A percentile compares a stretch with the other conserved stretches of the same genome.
Evolutionary conservation across 2,888 invertebrate species (phyloP).

Genomic region (Ormia ochracea): DNA sequence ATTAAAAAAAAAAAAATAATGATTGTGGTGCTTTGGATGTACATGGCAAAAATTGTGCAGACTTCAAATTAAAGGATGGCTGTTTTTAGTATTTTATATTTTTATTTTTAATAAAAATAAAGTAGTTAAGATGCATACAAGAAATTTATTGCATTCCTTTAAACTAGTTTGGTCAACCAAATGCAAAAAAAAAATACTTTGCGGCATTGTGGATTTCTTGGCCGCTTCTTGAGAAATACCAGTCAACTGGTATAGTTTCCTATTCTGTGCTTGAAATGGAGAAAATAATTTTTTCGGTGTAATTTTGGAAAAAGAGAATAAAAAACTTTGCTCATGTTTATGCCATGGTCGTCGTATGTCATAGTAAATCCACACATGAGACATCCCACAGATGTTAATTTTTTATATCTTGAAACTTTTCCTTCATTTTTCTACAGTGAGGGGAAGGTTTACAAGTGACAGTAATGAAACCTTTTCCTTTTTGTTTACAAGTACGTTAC

Average conservation of each 20-base stretch:
- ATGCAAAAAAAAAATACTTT: too few species aligned
- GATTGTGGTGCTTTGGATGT: neutral
- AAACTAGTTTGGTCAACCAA: too few species aligned
- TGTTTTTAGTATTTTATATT: too few species aligned
- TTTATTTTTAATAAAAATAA: too few species aligned
- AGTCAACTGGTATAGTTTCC: too few species aligned
- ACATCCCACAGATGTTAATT: slow-evolving; percentile 54
- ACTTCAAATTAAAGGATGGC: neutral
- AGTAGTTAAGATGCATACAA: too few species aligned
- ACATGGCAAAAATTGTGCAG: neutral
- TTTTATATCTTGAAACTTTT: slow-evolving; percentile 31
- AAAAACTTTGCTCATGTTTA: neutral
- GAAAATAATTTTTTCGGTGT: slow-evolving; percentile 23
- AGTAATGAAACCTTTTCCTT: neutral
- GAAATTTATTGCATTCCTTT: too few species aligned
- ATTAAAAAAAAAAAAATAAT: neutral
- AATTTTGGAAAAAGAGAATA: neutral
- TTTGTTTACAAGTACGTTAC: neutral
- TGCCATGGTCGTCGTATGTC: slow-evolving; percentile 33
- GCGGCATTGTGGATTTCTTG: too few species aligned
- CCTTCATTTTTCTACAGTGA: neutral
- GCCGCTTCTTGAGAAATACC: too few species aligned
- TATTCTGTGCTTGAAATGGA: neutral
- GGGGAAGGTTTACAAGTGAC: neutral
- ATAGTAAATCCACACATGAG: slow-evolving; percentile 50